Base-by-base conservation (phyloP, 1,140 invertebrate species). In the Gryon sp. region DNA sequence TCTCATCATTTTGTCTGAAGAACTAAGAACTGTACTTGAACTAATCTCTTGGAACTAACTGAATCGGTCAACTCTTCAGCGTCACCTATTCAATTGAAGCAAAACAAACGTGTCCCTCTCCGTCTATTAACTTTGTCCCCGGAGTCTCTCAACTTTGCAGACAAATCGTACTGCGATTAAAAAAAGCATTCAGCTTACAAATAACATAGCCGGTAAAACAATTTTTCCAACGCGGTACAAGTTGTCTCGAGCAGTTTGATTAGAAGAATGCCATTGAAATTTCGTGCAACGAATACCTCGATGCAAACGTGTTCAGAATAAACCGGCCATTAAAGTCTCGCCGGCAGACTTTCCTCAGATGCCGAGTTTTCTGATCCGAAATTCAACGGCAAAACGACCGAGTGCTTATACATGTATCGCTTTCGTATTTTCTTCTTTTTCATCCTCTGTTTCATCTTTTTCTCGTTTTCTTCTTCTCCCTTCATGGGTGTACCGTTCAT, bases 181-280 rank as follows among this genome's bases (percentile, higher is more conserved):
- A 66, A 68, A 57, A 55, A 18, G 11, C 19, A 11, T 19, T 30
- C 15, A 22, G 16, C n/a, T 32, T 41, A 8, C 24, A 50, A 50
- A 43, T 38, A 16, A 0, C 22, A n/a, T 15, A 5, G 2, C 8
- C 32, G 8, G 15, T 12, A 16, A 60, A 70, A 59, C 53, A 70
- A 60, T 70, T 70, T 70, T 26, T 9, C 45, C 19, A 28, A 52
- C 11, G 8, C n/a, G 28, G 30, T 62, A 36, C 45, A 26, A 43
- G 43, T 70, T 34, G 53, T 52, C 45, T 52, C 36, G 12, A 52
- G 28, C 41, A 22, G 43, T 36, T 34, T 43, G 72, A 66, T 75
- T 75, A 75, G 57, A 53, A 60, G 69, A 65, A 65, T 65, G 63
- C 46, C 55, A 76, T 63, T 60, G 55, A 76, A 76, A 76, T 76